phyloP scores from a whole-genome alignment of 2,113 vertebrate species.

The Fregetta grallaria region DNA sequence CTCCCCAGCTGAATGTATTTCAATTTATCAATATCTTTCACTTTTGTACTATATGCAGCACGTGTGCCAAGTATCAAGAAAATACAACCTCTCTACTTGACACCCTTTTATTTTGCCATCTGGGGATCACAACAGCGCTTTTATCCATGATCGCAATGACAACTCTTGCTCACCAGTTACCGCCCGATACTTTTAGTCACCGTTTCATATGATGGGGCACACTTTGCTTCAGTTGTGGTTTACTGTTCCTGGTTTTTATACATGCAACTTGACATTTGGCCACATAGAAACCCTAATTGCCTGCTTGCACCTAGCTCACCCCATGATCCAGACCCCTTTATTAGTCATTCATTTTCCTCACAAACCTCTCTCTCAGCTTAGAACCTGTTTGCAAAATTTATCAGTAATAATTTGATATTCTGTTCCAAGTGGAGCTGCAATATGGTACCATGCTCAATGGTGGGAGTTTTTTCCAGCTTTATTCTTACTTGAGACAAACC shows the following conservation, averaged over 20 bases:
- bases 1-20: neutral
- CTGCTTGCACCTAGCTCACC: neutral
- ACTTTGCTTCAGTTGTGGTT: neutral
- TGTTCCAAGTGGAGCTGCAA: neutral
- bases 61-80: neutral
- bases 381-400: neutral
- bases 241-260: neutral
- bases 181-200: neutral
- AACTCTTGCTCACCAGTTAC: neutral
- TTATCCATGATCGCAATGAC: neutral
- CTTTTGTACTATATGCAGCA: neutral
- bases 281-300: neutral
- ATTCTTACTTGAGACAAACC: neutral
- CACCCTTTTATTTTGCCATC: neutral
- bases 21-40: neutral
- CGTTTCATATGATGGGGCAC: neutral
- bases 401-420: neutral
- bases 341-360: neutral
- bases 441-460: neutral
- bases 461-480: neutral
- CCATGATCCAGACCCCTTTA: neutral
- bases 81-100: neutral
- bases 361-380: neutral
- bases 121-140: neutral
- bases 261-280: neutral